Evolutionary conservation across 2,888 invertebrate genomes (phyloP), one percentile per base, ranked within the genome.

Genomic region (Hypsopygia costalis): DNA sequence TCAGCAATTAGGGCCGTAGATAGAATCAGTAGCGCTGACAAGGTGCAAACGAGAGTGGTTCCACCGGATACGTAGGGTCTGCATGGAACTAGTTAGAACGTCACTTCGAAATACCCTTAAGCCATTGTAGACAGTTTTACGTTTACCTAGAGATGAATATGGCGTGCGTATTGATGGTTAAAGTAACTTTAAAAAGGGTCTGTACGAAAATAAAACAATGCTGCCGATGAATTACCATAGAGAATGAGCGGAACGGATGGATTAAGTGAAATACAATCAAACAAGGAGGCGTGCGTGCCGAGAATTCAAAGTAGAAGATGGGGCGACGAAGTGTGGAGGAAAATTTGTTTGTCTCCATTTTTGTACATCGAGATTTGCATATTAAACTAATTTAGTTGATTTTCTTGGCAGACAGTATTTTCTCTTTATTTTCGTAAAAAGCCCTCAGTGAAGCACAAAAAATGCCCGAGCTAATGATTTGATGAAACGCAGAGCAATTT

Each of bases 21-120:
- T 85, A 81, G 80, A 80, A 87, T 87, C 87, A 68, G 81, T 73
- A 74, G 80, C 76, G 81, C 86, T 86, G 87, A 86, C 87, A 87
- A 86, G 86, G 83, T 87, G 87, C 83, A 87, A 87, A 86, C 86
- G 83, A 83, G 86, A 82, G 79, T 81, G 74, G 67, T 63, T 61
- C 55, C 58, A 75, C 85, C 82, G 85, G 86, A 85, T 78, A 71
- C 72, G 69, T 69, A 68, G 69, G 69, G 62, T 53, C 40, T 16
- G 37, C 47, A 40, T 47, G 51, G 54, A 55, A 55, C 65, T 60
- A 62, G 49, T 42, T 46, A 34, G 40, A 43, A 58, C 51, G 53
- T 57, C 39, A 41, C 49, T 56, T 59, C 58, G 59, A 52, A 40
- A 35, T 43, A 44, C 45, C 40, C 47, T 44, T 50, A 53, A 36